Evolutionary conservation across 2,113 vertebrate species (phyloP), one percentile per base, ranked within the genome.

Genomic region (Lycaon pictus): DNA sequence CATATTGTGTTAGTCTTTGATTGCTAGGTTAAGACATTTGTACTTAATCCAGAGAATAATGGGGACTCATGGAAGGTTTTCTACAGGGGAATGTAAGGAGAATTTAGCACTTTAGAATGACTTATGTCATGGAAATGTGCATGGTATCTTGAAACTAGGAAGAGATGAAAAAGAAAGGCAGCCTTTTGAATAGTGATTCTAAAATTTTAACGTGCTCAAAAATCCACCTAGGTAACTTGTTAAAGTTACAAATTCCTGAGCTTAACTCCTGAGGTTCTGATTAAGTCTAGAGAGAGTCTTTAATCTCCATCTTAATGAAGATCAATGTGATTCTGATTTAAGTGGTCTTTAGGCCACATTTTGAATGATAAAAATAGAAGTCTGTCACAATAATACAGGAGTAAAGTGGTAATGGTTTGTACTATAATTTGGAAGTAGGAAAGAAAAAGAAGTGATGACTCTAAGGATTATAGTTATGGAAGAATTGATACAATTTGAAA

Each of bases 311-410:
- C 51, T 86, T 91, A 94, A 88, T 22, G 76, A 87, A 53, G 22
- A 76, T 89, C 79, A 87, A 2, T 93, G 71, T n/a, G 48, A 60
- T 53, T 95, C 43, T 83, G 56, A 89, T 93, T 62, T 90, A 92
- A 92, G 90, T 95, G 88, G 56, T 92, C 76, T 96, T 98, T 82
- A 95, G 23, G 51, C 20, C 22, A 71, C 29, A 77, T 65, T 96
- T 95, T 76, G 82, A 95, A 92, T 83, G 89, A 48, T 71, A 56
- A 92, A 95, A 81, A 95, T 95, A 90, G 62, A 94, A 93, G 19
- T 20, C 37, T 63, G 56, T 95, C 83, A 90, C 12, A 92, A 53
- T 95, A 97, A 95, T 82, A 43, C 25, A 67, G 43, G 60, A 86
- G 19, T 88, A 23, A 88, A 90, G 55, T 85, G n/a, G 13, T 69